Evolutionary conservation across 1,140 invertebrate genomes (phyloP).

Genomic region (Dendroctonus valens): DNA sequence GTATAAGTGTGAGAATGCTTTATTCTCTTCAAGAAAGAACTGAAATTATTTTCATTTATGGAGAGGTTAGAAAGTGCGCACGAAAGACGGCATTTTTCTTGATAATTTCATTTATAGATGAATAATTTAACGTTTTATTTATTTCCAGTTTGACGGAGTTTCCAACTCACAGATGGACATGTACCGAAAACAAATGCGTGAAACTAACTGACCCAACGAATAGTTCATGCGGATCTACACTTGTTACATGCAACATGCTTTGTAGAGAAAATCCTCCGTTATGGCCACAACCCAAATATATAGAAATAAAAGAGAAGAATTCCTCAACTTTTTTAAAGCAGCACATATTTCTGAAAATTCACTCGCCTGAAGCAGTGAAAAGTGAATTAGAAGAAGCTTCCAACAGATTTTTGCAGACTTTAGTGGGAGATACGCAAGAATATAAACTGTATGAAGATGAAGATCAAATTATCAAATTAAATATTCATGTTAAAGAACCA

Average conservation of each 20-base stretch:
- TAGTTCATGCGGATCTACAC: conserved; percentile 17
- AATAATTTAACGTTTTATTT: too few relatives aligned
- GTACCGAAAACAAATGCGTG: conserved; percentile 13
- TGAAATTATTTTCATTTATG: too few relatives aligned
- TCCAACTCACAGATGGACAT: conserved; percentile 7
- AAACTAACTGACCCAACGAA: not conserved
- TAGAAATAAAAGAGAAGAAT: conserved; percentile 47
- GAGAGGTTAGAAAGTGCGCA: too few relatives aligned
- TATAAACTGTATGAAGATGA: not conserved
- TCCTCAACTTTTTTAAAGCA: conserved; percentile 47
- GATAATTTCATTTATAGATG: too few relatives aligned
- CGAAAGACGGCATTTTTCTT: too few relatives aligned
- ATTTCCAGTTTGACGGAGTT: too few relatives aligned
- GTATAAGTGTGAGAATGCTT: too few relatives aligned
- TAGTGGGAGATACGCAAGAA: not conserved
- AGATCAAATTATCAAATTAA: conserved; percentile 16
- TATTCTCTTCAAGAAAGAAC: too few relatives aligned
- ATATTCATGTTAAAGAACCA: conserved; percentile 14
- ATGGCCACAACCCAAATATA: conserved; percentile 53
- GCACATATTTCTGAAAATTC: conserved; percentile 50
- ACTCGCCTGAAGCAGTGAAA: conserved; percentile 10
- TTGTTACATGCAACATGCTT: conserved; percentile 51
- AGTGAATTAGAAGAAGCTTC: conserved; percentile 14
- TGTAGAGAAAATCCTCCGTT: conserved; percentile 50
- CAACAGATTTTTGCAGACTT: conserved; percentile 16